A percentile compares a stretch with the other conserved stretches of the same genome.
These are phyloP conservation scores for Poecilia velifera DNA, from an alignment of 2,797 vertebrate species.

Conservation along the genomic window DNA sequence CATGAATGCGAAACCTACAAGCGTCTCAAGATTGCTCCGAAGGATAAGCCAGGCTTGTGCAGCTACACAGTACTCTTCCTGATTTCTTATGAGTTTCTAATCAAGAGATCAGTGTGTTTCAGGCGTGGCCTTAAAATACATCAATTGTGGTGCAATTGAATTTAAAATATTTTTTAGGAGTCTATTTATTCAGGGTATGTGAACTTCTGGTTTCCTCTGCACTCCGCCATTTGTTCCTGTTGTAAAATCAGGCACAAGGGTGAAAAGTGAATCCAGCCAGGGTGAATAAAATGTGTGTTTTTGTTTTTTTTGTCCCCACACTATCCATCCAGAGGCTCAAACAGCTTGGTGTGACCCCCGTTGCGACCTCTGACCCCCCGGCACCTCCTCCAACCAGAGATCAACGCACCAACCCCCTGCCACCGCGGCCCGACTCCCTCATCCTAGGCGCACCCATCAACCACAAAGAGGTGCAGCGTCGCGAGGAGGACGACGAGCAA, in stretches of 20 bases:
- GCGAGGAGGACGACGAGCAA: constrained; percentile 80
- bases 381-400: constrained; percentile 74
- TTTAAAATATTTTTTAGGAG: too few relatives aligned
- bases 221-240: neutral
- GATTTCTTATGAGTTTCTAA: too few relatives aligned
- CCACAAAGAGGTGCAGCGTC: constrained; percentile 86
- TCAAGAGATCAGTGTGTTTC: too few relatives aligned
- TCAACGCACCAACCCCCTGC: constrained; percentile 66
- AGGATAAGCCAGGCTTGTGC: too few relatives aligned
- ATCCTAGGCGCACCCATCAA: constrained; percentile 83
- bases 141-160: too few relatives aligned
- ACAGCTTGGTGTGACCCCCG: constrained; percentile 77
- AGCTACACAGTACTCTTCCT: too few relatives aligned
- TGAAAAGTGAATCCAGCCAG: neutral
- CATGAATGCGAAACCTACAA: too few relatives aligned
- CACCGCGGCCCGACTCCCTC: constrained; percentile 77
- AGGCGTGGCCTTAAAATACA: too few relatives aligned
- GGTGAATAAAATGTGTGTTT: neutral
- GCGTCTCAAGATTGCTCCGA: too few relatives aligned
- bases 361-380: constrained; percentile 62
- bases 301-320: neutral
- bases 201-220: too few relatives aligned
- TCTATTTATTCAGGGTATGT: too few relatives aligned
- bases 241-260: neutral
- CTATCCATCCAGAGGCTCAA: constrained; percentile 84